A percentile compares a stretch with the other conserved stretches of the same genome.
Evolutionary conservation across 2,888 invertebrate genomes (phyloP).

Genomic region (Amphiduros pacificus): DNA sequence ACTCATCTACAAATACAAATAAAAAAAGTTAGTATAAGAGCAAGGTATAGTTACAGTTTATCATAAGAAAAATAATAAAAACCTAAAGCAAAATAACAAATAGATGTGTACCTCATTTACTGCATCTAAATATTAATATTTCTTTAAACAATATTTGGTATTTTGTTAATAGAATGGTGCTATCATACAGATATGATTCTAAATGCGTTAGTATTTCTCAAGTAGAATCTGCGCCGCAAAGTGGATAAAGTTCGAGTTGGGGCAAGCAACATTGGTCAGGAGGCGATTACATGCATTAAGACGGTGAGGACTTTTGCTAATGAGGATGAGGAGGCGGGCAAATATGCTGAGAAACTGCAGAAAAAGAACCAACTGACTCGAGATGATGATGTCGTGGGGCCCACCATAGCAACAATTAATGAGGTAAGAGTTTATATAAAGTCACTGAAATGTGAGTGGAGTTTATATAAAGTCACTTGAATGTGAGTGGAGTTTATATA

Average conservation of each 20-base stretch:
- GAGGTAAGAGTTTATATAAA: background rate
- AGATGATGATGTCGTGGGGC: background rate
- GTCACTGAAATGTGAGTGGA: too few relatives aligned
- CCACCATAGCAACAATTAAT: background rate
- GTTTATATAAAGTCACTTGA: too few relatives aligned
- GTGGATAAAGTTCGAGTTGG: background rate
- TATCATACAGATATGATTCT: too few relatives aligned
- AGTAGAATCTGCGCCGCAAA: background rate
- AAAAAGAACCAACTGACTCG: background rate
- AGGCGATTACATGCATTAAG: conserved; percentile 4
- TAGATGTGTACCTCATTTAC: too few relatives aligned
- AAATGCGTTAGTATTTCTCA: too few relatives aligned
- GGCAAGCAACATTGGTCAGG: conserved; percentile 7
- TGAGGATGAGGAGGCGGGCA: conserved; percentile 5
- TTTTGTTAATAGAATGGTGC: too few relatives aligned
- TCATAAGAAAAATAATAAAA: too few relatives aligned
- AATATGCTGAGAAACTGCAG: background rate
- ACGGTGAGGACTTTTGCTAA: conserved; percentile 10
- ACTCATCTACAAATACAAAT: conserved; percentile 5
- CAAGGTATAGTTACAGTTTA: too few relatives aligned
- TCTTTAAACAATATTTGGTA: too few relatives aligned
- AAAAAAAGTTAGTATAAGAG: conserved; percentile 2
- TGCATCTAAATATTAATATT: too few relatives aligned
- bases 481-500: too few relatives aligned
- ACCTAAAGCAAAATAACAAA: too few relatives aligned